A percentile compares a stretch with the other conserved stretches of the same genome.
phyloP scores from a whole-genome alignment of 2,888 invertebrate genomes.

The Muschampia staudingeri region DNA sequence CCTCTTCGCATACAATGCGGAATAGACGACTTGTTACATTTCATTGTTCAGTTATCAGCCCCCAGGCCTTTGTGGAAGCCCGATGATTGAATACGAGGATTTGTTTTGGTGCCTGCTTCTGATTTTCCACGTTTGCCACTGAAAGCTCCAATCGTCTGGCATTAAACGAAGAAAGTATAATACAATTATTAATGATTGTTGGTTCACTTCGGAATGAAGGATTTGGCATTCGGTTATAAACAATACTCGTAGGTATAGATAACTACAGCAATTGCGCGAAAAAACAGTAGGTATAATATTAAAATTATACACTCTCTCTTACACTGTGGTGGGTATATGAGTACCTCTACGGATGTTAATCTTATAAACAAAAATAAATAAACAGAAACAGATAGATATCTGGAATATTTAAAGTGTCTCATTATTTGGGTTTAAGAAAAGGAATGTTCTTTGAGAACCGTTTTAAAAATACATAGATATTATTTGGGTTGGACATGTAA shows the following conservation, averaged over 20 bases:
- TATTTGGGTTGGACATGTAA: neutral
- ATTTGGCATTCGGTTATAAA: neutral
- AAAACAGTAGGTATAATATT: neutral
- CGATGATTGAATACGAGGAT: conserved; percentile 91
- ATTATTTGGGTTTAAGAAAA: neutral
- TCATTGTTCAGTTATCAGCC: conserved; percentile 91
- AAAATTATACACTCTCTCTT: neutral
- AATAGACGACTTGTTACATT: conserved; percentile 91
- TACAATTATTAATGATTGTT: conserved; percentile 81
- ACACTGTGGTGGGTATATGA: too few species aligned
- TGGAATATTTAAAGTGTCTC: neutral
- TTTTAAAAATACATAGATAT: neutral
- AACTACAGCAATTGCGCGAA: neutral
- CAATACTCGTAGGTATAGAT: too few species aligned
- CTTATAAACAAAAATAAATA: too few species aligned
- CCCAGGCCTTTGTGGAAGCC: conserved; percentile 88
- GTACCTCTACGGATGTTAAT: too few species aligned
- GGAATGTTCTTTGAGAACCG: neutral
- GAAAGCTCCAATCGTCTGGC: conserved; percentile 84
- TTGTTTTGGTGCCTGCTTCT: conserved; percentile 89
- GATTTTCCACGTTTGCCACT: conserved; percentile 87
- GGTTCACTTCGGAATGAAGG: conserved; percentile 39
- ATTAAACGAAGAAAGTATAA: conserved; percentile 79
- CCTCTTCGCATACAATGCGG: conserved; percentile 85
- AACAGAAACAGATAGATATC: neutral